Percentiles rank a stretch among this genome's conserved stretches.
phyloP scores from a whole-genome alignment of 2,113 vertebrate species.

The Seriola quinqueradiata region DNA sequence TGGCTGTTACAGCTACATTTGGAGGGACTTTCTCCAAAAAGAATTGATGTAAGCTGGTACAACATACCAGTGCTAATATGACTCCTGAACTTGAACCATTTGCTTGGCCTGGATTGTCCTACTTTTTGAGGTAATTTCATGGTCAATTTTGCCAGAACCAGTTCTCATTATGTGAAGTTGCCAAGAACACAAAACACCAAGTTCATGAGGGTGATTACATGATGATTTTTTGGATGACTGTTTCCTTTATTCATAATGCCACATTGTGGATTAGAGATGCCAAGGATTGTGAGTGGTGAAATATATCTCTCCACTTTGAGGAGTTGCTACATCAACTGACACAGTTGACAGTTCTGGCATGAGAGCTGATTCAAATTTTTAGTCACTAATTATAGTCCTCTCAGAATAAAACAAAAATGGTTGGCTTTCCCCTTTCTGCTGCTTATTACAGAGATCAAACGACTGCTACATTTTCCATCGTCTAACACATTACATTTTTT shows the following conservation, averaged over 20 bases:
- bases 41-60: neutral
- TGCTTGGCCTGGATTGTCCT: neutral
- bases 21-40: neutral
- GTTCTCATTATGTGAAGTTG: neutral
- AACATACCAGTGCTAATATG: neutral
- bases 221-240: neutral
- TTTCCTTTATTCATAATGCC: neutral
- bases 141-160: neutral
- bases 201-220: conserved; percentile 3
- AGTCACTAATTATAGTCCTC: conserved; percentile 15
- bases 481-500: neutral
- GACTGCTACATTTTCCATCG: neutral
- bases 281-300: neutral
- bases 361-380: neutral
- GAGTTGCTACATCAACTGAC: conserved; percentile 18
- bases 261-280: neutral
- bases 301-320: conserved; percentile 8
- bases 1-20: neutral
- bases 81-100: neutral
- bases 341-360: neutral
- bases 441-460: neutral
- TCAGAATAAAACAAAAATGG: conserved; percentile 3
- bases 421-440: neutral
- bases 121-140: neutral
- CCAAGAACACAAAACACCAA: neutral